Evolutionary conservation across 2,113 vertebrate species (phyloP), one percentile per base, ranked within the genome.

Genomic region (Ammodytes dubius): DNA sequence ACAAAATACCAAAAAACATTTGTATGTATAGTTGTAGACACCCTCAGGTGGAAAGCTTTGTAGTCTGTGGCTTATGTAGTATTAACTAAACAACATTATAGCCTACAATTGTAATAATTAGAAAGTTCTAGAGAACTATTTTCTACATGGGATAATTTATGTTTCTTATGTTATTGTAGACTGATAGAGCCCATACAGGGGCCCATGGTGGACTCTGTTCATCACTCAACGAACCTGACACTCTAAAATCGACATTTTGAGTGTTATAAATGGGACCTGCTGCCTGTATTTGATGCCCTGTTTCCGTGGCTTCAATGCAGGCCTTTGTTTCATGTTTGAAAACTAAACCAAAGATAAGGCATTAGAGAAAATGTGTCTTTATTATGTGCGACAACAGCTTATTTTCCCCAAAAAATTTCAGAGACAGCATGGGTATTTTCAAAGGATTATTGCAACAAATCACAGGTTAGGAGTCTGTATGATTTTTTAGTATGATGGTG

Each of bases 401-500:
- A 13, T 40, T 66, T 49, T 15, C 3, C 45, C 27, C 27, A 1
- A 39, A 67, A 39, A 45, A n/a, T 4, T 39, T 5, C n/a, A n/a
- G 14, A 39, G 7, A 6, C 12, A 57, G 50, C 17, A 37, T 6
- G 2, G 4, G 5, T n/a, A 27, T 19, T 17, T 17, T 46, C 7
- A 19, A 35, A 75, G 2, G 4, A 37, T 12, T 4, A 59, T 5
- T 52, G 6, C n/a, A 46, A 5, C 4, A 14, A 49, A 58, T 43
- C 0, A 63, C 13, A 12, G 5, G 6, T 7, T 2, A 6, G 1
- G n/a, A 52, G 11, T 27, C 3, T 1, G 39, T 7, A 53, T 53
- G 19, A 14, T 1, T 5, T 5, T 1, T 0, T 14, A 2, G 12
- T 1, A 2, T 3, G 47, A 0, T 2, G 50, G 37, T 27, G 59